Percentiles rank a stretch among this genome's conserved stretches.
phyloP scores from a whole-genome alignment of 2,113 vertebrate genomes.

The Podiceps cristatus region DNA sequence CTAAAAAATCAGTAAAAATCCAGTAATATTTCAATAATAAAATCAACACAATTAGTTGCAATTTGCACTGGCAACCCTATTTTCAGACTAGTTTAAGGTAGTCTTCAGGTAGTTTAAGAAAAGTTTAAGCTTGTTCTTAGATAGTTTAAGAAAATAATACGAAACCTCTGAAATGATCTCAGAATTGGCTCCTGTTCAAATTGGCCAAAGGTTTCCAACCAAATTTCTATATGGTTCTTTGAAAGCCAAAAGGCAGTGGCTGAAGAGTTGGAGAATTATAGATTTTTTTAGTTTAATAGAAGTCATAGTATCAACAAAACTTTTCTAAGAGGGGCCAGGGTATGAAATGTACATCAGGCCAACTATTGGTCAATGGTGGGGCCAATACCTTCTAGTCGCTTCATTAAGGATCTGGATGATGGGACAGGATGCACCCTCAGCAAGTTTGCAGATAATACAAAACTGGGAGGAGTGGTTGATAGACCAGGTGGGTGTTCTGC shows the following conservation, averaged over 20 bases:
- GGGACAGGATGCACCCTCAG: background rate
- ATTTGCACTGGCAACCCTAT: background rate
- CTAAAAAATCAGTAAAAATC: background rate
- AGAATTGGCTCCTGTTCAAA: background rate
- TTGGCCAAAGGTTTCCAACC: background rate
- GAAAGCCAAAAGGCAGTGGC: background rate
- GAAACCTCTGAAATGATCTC: background rate
- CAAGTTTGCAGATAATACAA: background rate
- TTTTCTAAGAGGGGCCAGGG: background rate
- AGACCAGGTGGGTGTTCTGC: background rate
- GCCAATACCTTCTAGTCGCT: background rate
- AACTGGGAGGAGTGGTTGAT: background rate
- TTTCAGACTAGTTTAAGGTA: background rate
- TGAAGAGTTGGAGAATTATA: background rate
- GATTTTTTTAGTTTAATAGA: background rate
- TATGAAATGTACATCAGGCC: background rate
- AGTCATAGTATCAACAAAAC: background rate
- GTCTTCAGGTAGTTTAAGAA: background rate
- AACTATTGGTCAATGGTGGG: accelerated
- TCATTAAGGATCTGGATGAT: background rate
- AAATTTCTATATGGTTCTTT: background rate
- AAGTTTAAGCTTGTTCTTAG: background rate
- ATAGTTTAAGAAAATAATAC: background rate
- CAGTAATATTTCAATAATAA: background rate
- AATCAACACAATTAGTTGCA: background rate